phyloP scores from a whole-genome alignment of 2,113 vertebrate genomes.

The Notiomystis cincta region DNA sequence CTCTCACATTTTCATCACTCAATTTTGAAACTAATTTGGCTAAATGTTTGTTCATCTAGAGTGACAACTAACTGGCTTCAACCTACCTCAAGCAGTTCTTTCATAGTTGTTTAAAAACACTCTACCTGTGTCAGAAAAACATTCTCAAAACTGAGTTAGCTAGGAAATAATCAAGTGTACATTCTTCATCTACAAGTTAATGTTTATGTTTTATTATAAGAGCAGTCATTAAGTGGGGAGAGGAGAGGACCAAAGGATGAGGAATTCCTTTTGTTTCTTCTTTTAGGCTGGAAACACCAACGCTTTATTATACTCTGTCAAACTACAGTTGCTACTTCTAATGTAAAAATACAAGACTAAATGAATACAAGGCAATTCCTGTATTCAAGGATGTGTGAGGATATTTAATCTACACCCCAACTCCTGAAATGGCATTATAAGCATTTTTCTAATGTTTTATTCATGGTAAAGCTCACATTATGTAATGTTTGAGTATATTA shows the following conservation, averaged over 20 bases:
- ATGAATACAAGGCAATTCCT: neutral
- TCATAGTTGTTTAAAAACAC: neutral
- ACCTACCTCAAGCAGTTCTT: neutral
- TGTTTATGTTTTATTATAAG: neutral
- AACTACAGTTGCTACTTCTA: neutral
- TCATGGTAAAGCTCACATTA: neutral
- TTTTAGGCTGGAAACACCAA: neutral
- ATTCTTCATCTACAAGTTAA: neutral
- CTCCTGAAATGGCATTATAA: neutral
- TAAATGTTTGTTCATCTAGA: neutral
- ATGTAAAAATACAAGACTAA: neutral
- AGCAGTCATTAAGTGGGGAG: neutral
- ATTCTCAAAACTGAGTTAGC: neutral
- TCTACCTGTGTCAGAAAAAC: neutral
- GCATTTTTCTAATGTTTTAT: neutral
- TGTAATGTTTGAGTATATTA: neutral
- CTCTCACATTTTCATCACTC: neutral
- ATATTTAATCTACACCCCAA: neutral
- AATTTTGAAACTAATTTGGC: neutral
- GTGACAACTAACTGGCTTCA: neutral
- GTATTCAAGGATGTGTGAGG: neutral
- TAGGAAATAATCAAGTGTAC: neutral
- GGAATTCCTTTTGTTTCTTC: neutral
- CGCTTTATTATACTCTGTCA: neutral
- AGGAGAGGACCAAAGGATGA: neutral